Evolutionary conservation across 2,888 invertebrate genomes (phyloP), one percentile per base, ranked within the genome.

Genomic region (Heliothis peltigera): DNA sequence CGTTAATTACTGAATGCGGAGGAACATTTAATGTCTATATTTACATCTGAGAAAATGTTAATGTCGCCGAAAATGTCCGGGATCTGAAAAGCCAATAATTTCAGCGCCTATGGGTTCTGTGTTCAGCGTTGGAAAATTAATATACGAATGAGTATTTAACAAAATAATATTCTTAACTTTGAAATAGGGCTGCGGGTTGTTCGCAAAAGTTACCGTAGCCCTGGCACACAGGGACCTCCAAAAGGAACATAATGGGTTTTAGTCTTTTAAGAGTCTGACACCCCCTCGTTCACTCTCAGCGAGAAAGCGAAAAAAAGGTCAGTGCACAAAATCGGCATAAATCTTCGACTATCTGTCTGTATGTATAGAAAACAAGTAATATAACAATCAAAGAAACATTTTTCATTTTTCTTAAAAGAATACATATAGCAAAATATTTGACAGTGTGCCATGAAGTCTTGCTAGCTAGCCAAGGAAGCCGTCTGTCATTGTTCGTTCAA

Each of bases 1-100:
- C 52, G 70, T 75, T 80, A 79, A 80, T 81, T 77, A 71, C 74
- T 66, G 64, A 69, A 59, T 47, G 59, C 70, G 64, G 64, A 69
- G 71, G 70, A 72, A 80, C 66, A 77, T 62, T 75, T 78, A 78
- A 78, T 77, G 69, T 75, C 49, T 67, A 22, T 64, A 56, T 58
- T 67, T 56, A 71, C 47, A 63, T 73, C 42, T 56, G 15, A 47
- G 3, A 28, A 44, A 43, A 51, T 55, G 22, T 55, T 55, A 47
- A n/a, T 32, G 1, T 2, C 15, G 39, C 32, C 19, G 7, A 28
- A 28, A 32, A 10, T 32, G 15, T 12, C 8, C n/a, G 35, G 12
- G 8, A n/a, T n/a, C 32, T 12, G 4, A 3, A 35, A 35, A 21
- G 17, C 42, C 4, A 47, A 2, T 15, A 5, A 39, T 39, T 39